Base-by-base conservation (phyloP, 2,113 vertebrate genomes). In the Hemichromis elongatus region DNA sequence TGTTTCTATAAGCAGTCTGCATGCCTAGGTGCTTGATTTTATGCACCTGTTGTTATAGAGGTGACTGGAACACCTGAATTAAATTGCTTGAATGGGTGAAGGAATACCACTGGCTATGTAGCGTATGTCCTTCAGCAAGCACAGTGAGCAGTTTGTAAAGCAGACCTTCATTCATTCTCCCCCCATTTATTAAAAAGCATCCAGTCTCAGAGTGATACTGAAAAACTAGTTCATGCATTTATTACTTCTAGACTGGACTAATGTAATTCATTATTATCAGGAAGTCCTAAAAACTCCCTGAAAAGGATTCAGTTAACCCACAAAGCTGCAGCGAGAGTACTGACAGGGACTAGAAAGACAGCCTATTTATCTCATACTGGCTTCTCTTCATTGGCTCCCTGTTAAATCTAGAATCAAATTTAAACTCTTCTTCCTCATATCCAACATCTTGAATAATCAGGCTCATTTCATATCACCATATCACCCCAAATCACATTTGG, bases 271-370 rank as follows among this genome's bases (percentile, higher is more conserved):
- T 66, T 66, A 37, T 21, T 63, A 63, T 63, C 18, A 63, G 59
- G 59, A 3, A 0, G 4, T n/a, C 10, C 1, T 1, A 63, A 63
- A 63, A 35, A n/a, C 30, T 35, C 30, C 0, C 30, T 3, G 18
- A 63, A 63, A 63, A 61, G 30, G 18, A 2, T 61, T n/a, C 57
- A 61, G 28, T 0, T 61, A 0, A 33, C 33, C 57, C 57, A 61
- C 33, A 61, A 61, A 35, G 57, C 30, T n/a, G 24, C 55, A 56
- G 2, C 24, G 26, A 28, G 13, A 56, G 13, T 26, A 0, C 54
- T 56, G 21, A 56, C 12, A 26, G 54, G 54, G 6, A 56, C 54
- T 56, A 14, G 54, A 26, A 26, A 26, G 54, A 55, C 21, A 55
- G n/a, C 53, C 24, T 0, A 24, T 55, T 55, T 0, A 10, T 24